Base-by-base conservation (phyloP, 2,113 vertebrate genomes). In the Eublepharis macularius region DNA sequence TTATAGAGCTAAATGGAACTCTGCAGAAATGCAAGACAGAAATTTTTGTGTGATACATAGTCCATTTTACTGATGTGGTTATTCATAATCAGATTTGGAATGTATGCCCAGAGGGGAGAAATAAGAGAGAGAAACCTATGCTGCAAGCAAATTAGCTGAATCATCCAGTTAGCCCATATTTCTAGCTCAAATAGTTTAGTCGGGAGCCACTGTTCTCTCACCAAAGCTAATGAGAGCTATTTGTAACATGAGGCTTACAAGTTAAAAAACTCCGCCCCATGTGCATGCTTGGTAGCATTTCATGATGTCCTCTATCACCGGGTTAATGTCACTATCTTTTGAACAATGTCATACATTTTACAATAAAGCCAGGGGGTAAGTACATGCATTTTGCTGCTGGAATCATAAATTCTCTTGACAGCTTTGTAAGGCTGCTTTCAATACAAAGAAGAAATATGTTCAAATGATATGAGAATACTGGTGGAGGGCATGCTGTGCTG, bases 31-130 rank as follows among this genome's bases (percentile, higher is more conserved):
- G 2, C 13, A 69, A 1, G 7, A 76, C 26, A 0, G 0, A 63
- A 77, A 60, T 32, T 24, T 21, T 39, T 0, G 0, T 72, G 36
- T 29, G 11, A 34, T 72, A 26, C 0, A 0, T n/a, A 24, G 0
- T 69, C 51, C 39, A 47, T 39, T 86, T 45, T 66, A 19, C 21
- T 19, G 78, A 78, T 2, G 0, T n/a, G 1, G 0, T 70, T 19
- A 76, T 13, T 89, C 6, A 1, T 74, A 88, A 81, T 73, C 49
- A 89, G 82, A 83, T 24, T n/a, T 86, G 73, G 57, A 92, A 87
- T 17, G 45, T 63, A 29, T 34, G 51, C 1, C 6, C 29, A 41
- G 0, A 4, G 16, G 3, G n/a, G 19, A 65, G 39, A 88, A 77
- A 72, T 63, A 47, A 72, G 6, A 39, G 84, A 72, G 1, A 66